Base-by-base conservation (phyloP, 2,797 vertebrate species). In the Loriculus beryllinus region DNA sequence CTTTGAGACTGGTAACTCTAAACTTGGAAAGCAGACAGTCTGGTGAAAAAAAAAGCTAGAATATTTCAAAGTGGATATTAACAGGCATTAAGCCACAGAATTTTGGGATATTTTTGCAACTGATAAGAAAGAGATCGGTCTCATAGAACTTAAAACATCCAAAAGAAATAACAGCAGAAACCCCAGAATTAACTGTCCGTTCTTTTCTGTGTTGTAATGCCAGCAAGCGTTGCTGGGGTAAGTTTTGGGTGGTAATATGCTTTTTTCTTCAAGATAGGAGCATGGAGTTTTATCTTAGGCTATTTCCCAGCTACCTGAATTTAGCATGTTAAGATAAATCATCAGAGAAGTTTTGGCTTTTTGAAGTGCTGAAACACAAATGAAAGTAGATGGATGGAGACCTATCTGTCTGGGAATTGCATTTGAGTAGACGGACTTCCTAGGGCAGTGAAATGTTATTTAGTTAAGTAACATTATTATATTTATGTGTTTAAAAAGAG, bases 341-440 rank as follows among this genome's bases (percentile, higher is more conserved):
- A 85, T 79, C 72, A 86, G 79, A 94, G 68, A 31, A 42, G 3
- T 87, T 86, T 75, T 48, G 45, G 45, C 45, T 85, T 92, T 95
- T 93, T 86, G 82, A 91, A 91, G 84, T 74, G 51, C 51, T 80
- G 62, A 85, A 81, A n/a, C 47, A 80, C 16, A 78, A 78, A 81
- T 70, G 52, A 88, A 91, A 14, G 43, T 16, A 57, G 15, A n/a
- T 33, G 45, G 42, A 68, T 49, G 49, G 42, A 75, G 39, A 79
- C 2, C 39, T 60, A 78, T 23, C 10, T 85, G 57, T 35, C 69
- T 90, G 54, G 29, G 20, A 88, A 59, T 75, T 83, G 62, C 10
- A 83, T 88, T 71, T 86, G 45, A 64, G 60, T 28, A 80, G 51
- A 37, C 0, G 2, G 49, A 51, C 39, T 92, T 90, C 45, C 42